Percentiles rank a stretch among this genome's conserved stretches.
Evolutionary conservation across 2,797 vertebrate genomes (phyloP).

Genomic region (Odontamblyopus lacepedii): DNA sequence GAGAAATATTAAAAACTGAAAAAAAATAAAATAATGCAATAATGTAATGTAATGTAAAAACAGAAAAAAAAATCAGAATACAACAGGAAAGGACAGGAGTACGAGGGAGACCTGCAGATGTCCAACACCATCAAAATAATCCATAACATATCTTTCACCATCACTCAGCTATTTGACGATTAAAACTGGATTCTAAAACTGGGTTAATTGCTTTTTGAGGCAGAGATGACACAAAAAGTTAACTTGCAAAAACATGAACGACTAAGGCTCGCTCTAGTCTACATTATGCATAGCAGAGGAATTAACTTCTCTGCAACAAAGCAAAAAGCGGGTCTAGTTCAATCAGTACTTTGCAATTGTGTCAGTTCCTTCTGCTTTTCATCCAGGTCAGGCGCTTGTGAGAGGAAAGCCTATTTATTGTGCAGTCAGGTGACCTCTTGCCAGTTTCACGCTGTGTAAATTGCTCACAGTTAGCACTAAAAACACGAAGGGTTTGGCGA

Average conservation of each 20-base stretch:
- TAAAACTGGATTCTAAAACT: not conserved
- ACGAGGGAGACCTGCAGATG: no score
- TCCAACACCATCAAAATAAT: no score
- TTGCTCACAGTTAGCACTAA: constrained; percentile 34
- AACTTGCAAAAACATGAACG: not conserved
- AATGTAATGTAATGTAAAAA: no score
- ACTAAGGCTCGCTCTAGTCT: not conserved
- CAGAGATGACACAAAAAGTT: not conserved
- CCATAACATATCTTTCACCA: no score
- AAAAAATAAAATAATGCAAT: no score
- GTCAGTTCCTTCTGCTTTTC: constrained; percentile 9
- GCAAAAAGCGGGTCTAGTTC: not conserved
- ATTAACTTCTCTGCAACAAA: not conserved
- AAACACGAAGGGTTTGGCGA: constrained; percentile 22
- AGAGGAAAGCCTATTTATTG: constrained; percentile 7
- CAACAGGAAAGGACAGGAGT: no score
- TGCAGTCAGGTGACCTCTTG: constrained; percentile 30
- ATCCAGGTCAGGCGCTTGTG: not conserved
- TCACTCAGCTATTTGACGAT: no score
- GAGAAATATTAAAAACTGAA: not conserved
- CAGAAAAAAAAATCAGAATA: no score
- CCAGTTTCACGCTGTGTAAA: constrained; percentile 23
- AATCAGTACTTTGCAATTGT: constrained; percentile 5
- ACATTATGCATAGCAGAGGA: not conserved
- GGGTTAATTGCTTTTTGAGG: not conserved